A percentile compares a stretch with the other conserved stretches of the same genome.
phyloP scores from a whole-genome alignment of 1,140 invertebrate genomes.

The Drosophila nasuta region DNA sequence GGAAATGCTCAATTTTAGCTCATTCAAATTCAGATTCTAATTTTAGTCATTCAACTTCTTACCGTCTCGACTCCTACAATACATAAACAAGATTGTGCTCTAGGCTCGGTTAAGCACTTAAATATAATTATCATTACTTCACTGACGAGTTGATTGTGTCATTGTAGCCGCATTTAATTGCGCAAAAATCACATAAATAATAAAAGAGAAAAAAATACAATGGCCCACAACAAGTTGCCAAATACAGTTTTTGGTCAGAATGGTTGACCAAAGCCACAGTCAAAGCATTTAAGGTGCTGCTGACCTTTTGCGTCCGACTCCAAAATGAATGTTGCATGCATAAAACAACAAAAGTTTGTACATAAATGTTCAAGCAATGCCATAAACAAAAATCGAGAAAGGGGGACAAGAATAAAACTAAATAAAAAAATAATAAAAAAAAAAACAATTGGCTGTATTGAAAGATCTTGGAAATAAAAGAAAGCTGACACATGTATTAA shows the following conservation, averaged over 20 bases:
- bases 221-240: constrained; percentile 62
- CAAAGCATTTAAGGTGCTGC: constrained; percentile 49
- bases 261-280: constrained; percentile 40
- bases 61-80: neutral
- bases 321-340: constrained; percentile 48
- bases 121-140: constrained; percentile 47
- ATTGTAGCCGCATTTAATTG: constrained; percentile 48
- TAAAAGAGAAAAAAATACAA: constrained; percentile 45
- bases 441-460: neutral
- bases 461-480: constrained; percentile 20
- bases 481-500: constrained; percentile 33
- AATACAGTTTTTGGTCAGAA: constrained; percentile 38
- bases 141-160: constrained; percentile 49
- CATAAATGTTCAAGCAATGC: neutral
- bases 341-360: constrained; percentile 14
- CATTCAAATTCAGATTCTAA: neutral
- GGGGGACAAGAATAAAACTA: constrained; percentile 19
- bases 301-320: constrained; percentile 62
- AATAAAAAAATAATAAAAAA: neutral
- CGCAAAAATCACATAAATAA: constrained; percentile 37
- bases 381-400: constrained; percentile 13
- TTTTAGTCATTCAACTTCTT: neutral
- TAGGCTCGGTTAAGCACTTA: constrained; percentile 23
- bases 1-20: constrained; percentile 42
- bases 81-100: neutral